A percentile compares a stretch with the other conserved stretches of the same genome.
Conservation (phyloP, 2,113 vertebrate genomes). For the Acinonyx jubatus region DNA sequence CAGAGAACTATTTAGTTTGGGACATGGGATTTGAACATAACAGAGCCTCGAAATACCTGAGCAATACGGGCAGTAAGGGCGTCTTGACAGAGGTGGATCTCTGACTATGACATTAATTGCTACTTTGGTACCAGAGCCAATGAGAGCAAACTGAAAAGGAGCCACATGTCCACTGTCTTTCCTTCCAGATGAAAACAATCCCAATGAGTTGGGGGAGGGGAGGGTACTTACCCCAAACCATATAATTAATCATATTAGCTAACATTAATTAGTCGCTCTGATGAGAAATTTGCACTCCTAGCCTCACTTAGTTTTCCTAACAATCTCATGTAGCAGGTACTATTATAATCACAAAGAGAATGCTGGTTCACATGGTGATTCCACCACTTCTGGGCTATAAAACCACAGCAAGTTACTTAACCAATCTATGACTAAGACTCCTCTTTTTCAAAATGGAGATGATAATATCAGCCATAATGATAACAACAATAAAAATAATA, state of each 20-base stretch:
- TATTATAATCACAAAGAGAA: neutral
- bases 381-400: neutral
- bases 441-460: conserved; percentile 36
- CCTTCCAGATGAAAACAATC: neutral
- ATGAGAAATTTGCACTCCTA: neutral
- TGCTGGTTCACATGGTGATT: neutral
- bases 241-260: neutral
- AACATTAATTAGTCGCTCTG: neutral
- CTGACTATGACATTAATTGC: neutral
- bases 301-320: conserved; percentile 31
- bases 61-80: neutral
- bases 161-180: neutral
- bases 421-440: neutral
- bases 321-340: neutral
- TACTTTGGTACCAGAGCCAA: neutral
- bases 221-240: neutral
- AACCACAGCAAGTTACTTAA: neutral
- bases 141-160: neutral
- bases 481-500: neutral
- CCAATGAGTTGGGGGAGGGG: neutral
- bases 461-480: neutral
- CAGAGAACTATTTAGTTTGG: neutral
- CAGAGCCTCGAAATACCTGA: neutral
- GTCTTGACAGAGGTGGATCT: neutral
- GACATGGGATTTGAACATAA: neutral